These are phyloP conservation scores for Cyprinodon brontotheroides DNA, from an alignment of 2,113 vertebrate genomes.

Conservation along the genomic window DNA sequence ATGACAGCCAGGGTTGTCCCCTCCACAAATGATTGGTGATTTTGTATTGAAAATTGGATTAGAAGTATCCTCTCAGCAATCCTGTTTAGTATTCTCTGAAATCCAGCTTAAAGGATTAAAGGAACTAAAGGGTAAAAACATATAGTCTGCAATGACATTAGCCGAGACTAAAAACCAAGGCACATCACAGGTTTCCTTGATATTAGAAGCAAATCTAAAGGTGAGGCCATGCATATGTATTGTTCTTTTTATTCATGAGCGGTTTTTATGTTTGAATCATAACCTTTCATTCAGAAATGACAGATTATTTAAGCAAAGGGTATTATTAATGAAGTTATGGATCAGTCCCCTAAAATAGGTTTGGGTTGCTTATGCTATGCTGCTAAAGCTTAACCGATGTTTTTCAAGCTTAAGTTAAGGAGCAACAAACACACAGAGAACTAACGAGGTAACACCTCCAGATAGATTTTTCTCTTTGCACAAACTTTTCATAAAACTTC, in stretches of 20 bases:
- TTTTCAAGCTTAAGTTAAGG: background rate
- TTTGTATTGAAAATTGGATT: constrained; percentile 16
- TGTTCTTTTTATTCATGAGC: constrained; percentile 29
- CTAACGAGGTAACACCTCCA: background rate
- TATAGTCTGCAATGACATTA: constrained; percentile 46
- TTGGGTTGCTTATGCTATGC: background rate
- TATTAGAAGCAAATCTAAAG: constrained; percentile 42
- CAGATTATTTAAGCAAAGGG: constrained; percentile 7
- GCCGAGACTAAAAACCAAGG: constrained; percentile 34
- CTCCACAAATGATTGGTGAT: background rate
- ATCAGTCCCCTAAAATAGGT: background rate
- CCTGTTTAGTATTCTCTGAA: constrained; percentile 39
- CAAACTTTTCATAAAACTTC: constrained; percentile 14
- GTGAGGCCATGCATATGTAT: constrained; percentile 26
- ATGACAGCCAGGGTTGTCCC: background rate
- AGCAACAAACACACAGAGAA: too few relatives aligned
- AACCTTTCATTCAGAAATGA: constrained; percentile 10
- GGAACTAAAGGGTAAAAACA: constrained; percentile 53
- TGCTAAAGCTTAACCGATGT: background rate
- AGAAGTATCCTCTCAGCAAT: constrained; percentile 10
- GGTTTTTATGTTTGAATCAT: background rate
- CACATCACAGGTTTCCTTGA: constrained; percentile 22
- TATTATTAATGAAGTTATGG: constrained; percentile 17
- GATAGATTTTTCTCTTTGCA: constrained; percentile 1
- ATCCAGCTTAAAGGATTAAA: constrained; percentile 34